phyloP scores from a whole-genome alignment of 2,888 invertebrate species.

The Rhaphigaster nebulosa region DNA sequence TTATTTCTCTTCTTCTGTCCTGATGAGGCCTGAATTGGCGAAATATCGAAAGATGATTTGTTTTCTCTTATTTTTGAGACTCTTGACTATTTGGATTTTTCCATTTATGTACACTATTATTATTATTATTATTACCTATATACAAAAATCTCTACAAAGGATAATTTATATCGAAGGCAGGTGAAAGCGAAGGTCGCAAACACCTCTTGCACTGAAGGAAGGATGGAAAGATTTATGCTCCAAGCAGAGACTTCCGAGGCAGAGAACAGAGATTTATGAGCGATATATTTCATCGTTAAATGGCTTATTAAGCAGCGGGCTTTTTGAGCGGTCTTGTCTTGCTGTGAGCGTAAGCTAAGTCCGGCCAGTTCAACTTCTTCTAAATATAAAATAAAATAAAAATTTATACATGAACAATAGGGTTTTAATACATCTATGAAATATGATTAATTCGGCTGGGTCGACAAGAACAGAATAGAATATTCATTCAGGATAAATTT shows the following conservation, averaged over 20 bases:
- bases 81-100: too few species aligned
- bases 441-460: too few species aligned
- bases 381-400: neutral
- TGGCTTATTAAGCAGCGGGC: conserved; percentile 34
- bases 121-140: neutral
- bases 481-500: too few species aligned
- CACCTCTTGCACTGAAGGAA: neutral
- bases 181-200: neutral
- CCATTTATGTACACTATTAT: neutral
- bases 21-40: too few species aligned
- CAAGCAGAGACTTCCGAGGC: neutral
- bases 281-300: conserved; percentile 18
- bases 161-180: neutral
- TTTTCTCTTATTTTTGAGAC: too few species aligned
- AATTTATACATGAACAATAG: too few species aligned
- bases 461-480: too few species aligned
- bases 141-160: neutral
- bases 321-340: neutral
- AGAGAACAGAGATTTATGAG: neutral
- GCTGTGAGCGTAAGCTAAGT: neutral
- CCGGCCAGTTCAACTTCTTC: neutral
- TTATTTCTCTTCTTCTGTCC: too few species aligned
- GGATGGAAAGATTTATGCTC: neutral
- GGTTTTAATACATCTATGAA: too few species aligned
- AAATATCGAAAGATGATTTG: too few species aligned